These are phyloP conservation scores for Amphimallon solstitiale DNA, from an alignment of 2,888 invertebrate genomes.

Conservation along the genomic window DNA sequence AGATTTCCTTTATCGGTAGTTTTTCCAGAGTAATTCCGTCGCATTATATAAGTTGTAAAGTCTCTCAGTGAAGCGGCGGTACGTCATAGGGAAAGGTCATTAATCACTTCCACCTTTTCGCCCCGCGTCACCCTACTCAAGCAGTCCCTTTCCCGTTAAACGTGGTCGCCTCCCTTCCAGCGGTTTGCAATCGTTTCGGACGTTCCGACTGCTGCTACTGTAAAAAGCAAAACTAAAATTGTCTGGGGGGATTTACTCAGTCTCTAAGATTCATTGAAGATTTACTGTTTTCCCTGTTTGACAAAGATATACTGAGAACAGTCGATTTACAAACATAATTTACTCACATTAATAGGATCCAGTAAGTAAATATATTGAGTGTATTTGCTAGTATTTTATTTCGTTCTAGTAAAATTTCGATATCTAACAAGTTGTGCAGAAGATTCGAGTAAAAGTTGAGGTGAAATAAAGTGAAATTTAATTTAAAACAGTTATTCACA, in stretches of 20 bases:
- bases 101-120: conserved; percentile 32
- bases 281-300: conserved; percentile 34
- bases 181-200: conserved; percentile 22
- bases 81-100: conserved; percentile 31
- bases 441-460: too few relatives aligned
- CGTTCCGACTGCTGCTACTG: background rate
- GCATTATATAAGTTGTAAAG: conserved; percentile 36
- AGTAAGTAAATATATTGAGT: conserved; percentile 11
- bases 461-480: too few relatives aligned
- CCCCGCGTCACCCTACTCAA: background rate
- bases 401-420: too few relatives aligned
- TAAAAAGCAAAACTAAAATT: conserved; percentile 40
- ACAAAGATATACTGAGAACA: conserved; percentile 36
- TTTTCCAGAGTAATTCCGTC: conserved; percentile 33
- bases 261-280: conserved; percentile 39
- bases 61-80: conserved; percentile 25
- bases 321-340: conserved; percentile 38
- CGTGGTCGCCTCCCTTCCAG: background rate
- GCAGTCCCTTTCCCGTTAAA: too few relatives aligned
- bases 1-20: conserved; percentile 30
- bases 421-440: too few relatives aligned
- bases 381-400: too few relatives aligned
- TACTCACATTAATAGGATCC: conserved; percentile 31
- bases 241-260: conserved; percentile 35
- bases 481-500: too few relatives aligned